These are phyloP conservation scores for Cataglyphis rosenhaueri DNA, from an alignment of 2,888 invertebrate species.

Conservation along the genomic window DNA sequence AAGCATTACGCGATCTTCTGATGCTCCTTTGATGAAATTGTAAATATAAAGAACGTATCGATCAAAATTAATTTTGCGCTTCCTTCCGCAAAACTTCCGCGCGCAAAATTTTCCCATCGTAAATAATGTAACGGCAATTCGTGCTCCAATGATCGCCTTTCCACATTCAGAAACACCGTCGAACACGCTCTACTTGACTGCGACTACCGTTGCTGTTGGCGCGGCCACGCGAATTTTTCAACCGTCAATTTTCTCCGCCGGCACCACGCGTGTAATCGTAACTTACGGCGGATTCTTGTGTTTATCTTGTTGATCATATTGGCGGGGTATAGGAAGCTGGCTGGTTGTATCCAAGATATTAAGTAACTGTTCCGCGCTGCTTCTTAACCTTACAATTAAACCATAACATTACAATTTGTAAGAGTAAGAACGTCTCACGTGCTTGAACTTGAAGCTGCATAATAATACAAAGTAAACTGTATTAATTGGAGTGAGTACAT, in stretches of 20 bases:
- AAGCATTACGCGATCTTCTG: not conserved
- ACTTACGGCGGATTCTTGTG: constrained; percentile 22
- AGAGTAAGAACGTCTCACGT: constrained; percentile 29
- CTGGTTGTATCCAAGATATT: constrained; percentile 24
- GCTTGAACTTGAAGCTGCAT: constrained; percentile 21
- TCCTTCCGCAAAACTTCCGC: not conserved
- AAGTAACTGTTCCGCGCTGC: constrained; percentile 39
- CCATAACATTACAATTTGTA: constrained; percentile 2
- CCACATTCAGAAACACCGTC: constrained; percentile 58
- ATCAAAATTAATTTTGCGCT: not conserved
- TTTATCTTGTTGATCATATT: constrained; percentile 43
- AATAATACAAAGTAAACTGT: not conserved
- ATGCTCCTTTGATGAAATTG: not conserved
- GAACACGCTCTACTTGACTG: constrained; percentile 72
- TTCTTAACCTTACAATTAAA: too few relatives aligned
- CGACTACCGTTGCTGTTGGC: constrained; percentile 68
- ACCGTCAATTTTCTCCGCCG: constrained; percentile 34
- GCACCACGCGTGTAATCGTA: constrained; percentile 42
- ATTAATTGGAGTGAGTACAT: not conserved
- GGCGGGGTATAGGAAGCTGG: constrained; percentile 10
- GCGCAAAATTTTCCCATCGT: constrained; percentile 25
- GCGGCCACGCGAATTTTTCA: constrained; percentile 55
- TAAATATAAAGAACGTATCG: too few relatives aligned
- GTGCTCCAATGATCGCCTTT: constrained; percentile 62
- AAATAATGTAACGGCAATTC: constrained; percentile 58